Evolutionary conservation across 2,113 vertebrate species (phyloP).

Genomic region (Megaceryle torquata): DNA sequence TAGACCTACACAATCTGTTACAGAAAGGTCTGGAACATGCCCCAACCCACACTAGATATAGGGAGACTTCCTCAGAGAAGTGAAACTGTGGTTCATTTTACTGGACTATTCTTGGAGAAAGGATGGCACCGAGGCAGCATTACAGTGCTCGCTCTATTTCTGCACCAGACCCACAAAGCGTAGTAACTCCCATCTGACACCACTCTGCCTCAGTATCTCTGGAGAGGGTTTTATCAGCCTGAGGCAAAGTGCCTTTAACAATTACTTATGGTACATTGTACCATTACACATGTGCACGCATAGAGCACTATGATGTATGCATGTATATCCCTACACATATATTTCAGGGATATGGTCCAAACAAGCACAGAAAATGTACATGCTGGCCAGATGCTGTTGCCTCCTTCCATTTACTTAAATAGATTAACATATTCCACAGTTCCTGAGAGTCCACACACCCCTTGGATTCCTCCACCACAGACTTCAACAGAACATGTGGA

Average conservation of each 20-base stretch:
- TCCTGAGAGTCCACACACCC: neutral
- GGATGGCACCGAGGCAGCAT: neutral
- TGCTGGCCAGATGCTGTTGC: neutral
- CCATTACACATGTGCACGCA: neutral
- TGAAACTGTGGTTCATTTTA: neutral
- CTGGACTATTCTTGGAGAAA: neutral
- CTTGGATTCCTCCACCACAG: neutral
- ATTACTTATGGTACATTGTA: neutral
- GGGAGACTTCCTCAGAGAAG: neutral
- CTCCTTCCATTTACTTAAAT: conserved; percentile 1
- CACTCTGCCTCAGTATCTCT: neutral
- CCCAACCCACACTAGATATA: neutral
- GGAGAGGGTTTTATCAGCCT: neutral
- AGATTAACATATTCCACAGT: conserved; percentile 3
- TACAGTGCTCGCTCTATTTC: neutral
- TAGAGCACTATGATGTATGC: neutral
- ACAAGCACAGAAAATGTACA: neutral
- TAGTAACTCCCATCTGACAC: neutral
- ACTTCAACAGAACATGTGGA: conserved; percentile 2
- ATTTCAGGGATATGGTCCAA: neutral
- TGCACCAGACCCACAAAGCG: neutral
- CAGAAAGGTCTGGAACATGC: neutral
- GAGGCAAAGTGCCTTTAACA: neutral
- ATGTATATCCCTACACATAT: neutral
- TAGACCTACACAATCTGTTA: neutral